A percentile compares a stretch with the other conserved stretches of the same genome.
These are phyloP conservation scores for Rhinoraja longicauda DNA, from an alignment of 2,797 vertebrate genomes.

Conservation along the genomic window DNA sequence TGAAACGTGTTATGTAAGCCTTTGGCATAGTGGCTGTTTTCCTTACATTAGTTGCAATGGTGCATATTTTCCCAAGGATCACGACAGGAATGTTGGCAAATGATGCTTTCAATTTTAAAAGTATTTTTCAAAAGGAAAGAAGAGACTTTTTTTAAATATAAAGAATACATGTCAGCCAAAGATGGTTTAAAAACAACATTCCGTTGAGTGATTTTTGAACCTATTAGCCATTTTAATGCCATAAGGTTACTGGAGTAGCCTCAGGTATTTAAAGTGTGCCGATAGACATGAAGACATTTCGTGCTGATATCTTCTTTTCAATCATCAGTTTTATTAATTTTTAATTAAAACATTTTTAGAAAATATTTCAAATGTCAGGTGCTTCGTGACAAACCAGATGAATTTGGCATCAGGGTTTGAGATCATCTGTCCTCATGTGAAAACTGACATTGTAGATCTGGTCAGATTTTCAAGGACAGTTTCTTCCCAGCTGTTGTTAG, in stretches of 20 bases:
- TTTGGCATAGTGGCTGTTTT: constrained; percentile 61
- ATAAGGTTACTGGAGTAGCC: not conserved
- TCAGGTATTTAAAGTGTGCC: constrained; percentile 18
- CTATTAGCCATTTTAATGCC: not conserved
- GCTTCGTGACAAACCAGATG: not conserved
- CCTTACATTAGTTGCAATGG: constrained; percentile 57
- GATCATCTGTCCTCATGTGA: not conserved
- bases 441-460: not conserved
- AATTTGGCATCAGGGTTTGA: not conserved
- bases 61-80: constrained; percentile 21
- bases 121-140: constrained; percentile 33
- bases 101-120: constrained; percentile 28
- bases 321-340: not conserved
- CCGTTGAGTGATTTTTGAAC: constrained; percentile 7
- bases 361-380: not conserved
- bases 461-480: not conserved
- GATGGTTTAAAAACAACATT: constrained; percentile 30
- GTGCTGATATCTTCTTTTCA: constrained; percentile 7
- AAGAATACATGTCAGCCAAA: constrained; percentile 23
- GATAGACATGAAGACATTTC: not conserved
- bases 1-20: constrained; percentile 66
- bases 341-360: constrained; percentile 19
- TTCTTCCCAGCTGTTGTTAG: too few relatives aligned
- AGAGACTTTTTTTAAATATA: constrained; percentile 19
- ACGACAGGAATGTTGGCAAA: constrained; percentile 37